Evolutionary conservation across 2,797 vertebrate species (phyloP), one percentile per base, ranked within the genome.

Genomic region (Nasua narica): DNA sequence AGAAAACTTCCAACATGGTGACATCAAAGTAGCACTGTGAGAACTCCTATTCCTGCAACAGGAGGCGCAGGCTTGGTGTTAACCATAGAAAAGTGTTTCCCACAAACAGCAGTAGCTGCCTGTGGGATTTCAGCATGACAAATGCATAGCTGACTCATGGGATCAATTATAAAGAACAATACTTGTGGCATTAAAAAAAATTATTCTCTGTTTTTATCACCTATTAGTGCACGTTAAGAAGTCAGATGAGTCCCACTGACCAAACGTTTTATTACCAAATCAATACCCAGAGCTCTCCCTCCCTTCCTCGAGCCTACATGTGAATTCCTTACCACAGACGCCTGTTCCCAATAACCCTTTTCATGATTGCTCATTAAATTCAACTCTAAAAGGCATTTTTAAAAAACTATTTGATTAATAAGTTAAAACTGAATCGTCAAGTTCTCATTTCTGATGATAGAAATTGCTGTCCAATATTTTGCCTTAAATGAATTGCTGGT

Each of bases 141-240:
- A 98, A 98, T 95, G 93, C 98, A 97, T 89, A 98, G 98, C 98
- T 98, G 98, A 98, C 98, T 98, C 98, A 98, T 87, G 98, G 98
- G 99, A 98, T 98, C 98, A 98, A 98, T 99, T 98, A 98, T 94
- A 98, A 98, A 98, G 96, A 96, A 97, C 90, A 94, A 95, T 88
- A 97, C 98, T 98, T 97, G 89, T 1, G 95, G 90, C 96, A 97
- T 97, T 98, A 82, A 95, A 91, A 92, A 94, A 95, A 93, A 97
- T 70, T 52, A 92, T 84, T 25, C 82, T 69, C 1, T 90, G 94
- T 97, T 98, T 97, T 79, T 96, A 92, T 77, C 96, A 97, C 90
- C 96, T 77, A 97, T 98, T 97, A 96, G 95, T 98, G 96, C 90
- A 92, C 90, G 95, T 92, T 97, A 97, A 92, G 96, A 95, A 97